Base-by-base conservation (phyloP, 2,888 invertebrate genomes). In the Schizaphis graminum region DNA sequence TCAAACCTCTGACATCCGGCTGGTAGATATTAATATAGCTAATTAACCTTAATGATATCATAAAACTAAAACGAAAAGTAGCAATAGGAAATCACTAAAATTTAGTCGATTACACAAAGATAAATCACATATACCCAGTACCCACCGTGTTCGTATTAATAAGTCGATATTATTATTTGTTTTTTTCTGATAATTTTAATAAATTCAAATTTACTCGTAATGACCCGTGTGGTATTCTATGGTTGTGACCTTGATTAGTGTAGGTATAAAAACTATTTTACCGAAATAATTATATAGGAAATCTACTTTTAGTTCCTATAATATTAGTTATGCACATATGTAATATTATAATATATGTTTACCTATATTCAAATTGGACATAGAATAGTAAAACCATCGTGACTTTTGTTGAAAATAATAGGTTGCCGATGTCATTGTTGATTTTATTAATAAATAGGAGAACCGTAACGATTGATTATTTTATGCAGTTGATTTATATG, bases 221-320 rank as follows among this genome's bases (percentile, higher is more conserved):
- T 35, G 77, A 77, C 3, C 21, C 35, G 21, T 8, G 21, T 35
- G 35, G 21, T 3, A 35, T 77, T 77, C 35, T 21, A 77, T 35
- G 7, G 21, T 8, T 35, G 3, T 35, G 35, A 77, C 77, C 77
- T 77, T 77, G 77, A 77, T 77, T 77, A 41, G 35, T 41, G 21
- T 35, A 35, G 2, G 8, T 21, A 35, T 41, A 35, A 77, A 77
- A 77, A 77, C 77, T 8, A 8, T 77, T 77, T 77, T 77, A 77
- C 77, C 35, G 77, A 77, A 77, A 77, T 35, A 77, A 77, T 77
- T 77, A 77, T 77, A 77, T 35, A 77, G 77, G 77, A 77, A 77
- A 35, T 21, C 35, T 3, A 41, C 35, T 35, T 21, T 35, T 35
- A 8, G 35, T 77, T 77, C 21, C 67, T 67, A 77, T 77, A 77